These are phyloP conservation scores for Holotrichia oblita DNA, from an alignment of 1,140 invertebrate species.

Conservation along the genomic window DNA sequence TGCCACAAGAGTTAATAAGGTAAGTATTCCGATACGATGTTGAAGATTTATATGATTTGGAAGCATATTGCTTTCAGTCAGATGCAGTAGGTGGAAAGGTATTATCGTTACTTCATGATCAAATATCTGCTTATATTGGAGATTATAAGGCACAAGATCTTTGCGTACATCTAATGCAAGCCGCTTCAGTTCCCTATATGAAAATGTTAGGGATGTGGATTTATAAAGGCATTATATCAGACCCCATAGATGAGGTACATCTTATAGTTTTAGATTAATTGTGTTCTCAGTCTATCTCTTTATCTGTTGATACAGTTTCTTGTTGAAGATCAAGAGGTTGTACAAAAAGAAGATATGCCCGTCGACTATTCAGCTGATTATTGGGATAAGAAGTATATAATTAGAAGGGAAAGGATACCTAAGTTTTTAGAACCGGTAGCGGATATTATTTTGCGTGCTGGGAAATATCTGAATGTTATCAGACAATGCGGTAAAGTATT, in stretches of 20 bases:
- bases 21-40: constrained; percentile 62
- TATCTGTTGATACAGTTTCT: constrained; percentile 71
- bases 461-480: constrained; percentile 98
- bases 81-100: constrained; percentile 85
- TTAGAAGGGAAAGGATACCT: constrained; percentile 84
- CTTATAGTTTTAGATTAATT: not conserved
- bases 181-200: constrained; percentile 91
- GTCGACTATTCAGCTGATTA: constrained; percentile 93
- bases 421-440: constrained; percentile 85
- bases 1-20: constrained; percentile 80
- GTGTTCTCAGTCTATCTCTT: not conserved
- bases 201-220: constrained; percentile 94
- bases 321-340: constrained; percentile 89
- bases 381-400: constrained; percentile 93
- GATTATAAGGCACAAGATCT: constrained; percentile 80
- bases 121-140: constrained; percentile 79
- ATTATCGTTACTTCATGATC: constrained; percentile 85
- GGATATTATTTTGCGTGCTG: constrained; percentile 91
- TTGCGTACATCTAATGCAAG: constrained; percentile 78
- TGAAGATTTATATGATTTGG: constrained; percentile 43
- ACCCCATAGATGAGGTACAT: constrained; percentile 84
- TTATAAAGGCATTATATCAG: constrained; percentile 91
- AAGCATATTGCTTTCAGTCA: constrained; percentile 73
- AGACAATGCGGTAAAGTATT: constrained; percentile 85
- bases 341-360: constrained; percentile 76